phyloP scores from a whole-genome alignment of 2,113 vertebrate species.

The Psettodes erumei region DNA sequence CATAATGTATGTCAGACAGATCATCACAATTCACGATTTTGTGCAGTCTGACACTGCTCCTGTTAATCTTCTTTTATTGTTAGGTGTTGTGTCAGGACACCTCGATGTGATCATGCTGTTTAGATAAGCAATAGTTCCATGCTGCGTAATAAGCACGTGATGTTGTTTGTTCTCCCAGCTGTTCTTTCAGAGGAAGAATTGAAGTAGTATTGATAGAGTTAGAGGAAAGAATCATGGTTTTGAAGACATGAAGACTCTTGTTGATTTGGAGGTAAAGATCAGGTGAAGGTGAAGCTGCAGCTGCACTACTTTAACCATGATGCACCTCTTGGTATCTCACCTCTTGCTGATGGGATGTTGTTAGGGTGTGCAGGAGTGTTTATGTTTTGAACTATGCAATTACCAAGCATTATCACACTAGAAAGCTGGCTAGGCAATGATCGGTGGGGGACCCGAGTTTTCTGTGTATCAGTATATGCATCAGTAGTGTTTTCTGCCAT shows the following conservation, averaged over 20 bases:
- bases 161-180: conserved; percentile 2
- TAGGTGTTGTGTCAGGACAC: neutral
- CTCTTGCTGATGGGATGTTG: neutral
- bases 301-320: neutral
- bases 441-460: neutral
- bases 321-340: conserved; percentile 11
- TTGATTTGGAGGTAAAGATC: conserved; percentile 9
- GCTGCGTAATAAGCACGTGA: neutral
- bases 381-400: neutral
- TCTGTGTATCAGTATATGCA: neutral
- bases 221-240: neutral
- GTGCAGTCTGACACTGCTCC: neutral
- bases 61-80: neutral
- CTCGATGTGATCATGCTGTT: neutral
- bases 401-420: neutral
- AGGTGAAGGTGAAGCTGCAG: neutral
- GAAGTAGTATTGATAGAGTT: neutral
- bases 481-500: neutral
- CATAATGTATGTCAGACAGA: neutral
- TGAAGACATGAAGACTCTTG: neutral
- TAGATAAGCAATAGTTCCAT: neutral
- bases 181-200: neutral
- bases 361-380: neutral
- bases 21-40: neutral
- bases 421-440: neutral